Percentiles rank a stretch among this genome's conserved stretches.
Conservation (phyloP, 2,113 vertebrate species). For the Physeter macrocephalus region DNA sequence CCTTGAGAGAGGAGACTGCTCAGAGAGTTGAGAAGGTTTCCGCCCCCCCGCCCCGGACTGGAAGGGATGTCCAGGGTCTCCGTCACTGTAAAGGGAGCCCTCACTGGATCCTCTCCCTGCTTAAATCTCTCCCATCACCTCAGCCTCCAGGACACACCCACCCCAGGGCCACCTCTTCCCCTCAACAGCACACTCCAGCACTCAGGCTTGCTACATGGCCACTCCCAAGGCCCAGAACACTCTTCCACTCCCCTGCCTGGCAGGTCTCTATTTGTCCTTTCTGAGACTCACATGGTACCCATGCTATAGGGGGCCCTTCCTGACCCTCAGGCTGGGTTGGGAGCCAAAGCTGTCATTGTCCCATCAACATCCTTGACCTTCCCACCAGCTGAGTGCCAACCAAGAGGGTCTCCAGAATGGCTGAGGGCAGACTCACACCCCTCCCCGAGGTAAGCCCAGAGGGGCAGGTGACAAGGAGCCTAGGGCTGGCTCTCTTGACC, state of each 20-base stretch:
- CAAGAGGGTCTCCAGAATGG: not conserved
- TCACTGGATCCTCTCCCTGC: not conserved
- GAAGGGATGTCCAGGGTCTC: not conserved
- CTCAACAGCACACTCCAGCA: not conserved
- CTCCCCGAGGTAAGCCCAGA: not conserved
- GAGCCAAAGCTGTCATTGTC: not conserved
- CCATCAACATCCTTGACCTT: not conserved
- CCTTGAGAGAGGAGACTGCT: conserved; percentile 7
- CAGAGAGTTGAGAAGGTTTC: not conserved
- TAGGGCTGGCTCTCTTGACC: not conserved
- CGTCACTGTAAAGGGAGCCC: too few species aligned
- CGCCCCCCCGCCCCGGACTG: not conserved
- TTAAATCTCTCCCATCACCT: not conserved
- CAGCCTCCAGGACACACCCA: not conserved
- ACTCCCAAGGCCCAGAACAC: not conserved
- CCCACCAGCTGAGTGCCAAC: not conserved
- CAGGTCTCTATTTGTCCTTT: not conserved
- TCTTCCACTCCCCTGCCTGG: not conserved
- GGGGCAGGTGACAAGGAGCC: not conserved
- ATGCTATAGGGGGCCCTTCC: not conserved
- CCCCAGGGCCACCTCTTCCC: not conserved
- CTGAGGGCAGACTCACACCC: not conserved
- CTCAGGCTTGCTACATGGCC: not conserved
- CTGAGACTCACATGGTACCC: not conserved
- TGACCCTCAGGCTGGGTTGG: not conserved